Evolutionary conservation across 2,888 invertebrate genomes (phyloP), one percentile per base, ranked within the genome.

Genomic region (Dromius quadrimaculatus): DNA sequence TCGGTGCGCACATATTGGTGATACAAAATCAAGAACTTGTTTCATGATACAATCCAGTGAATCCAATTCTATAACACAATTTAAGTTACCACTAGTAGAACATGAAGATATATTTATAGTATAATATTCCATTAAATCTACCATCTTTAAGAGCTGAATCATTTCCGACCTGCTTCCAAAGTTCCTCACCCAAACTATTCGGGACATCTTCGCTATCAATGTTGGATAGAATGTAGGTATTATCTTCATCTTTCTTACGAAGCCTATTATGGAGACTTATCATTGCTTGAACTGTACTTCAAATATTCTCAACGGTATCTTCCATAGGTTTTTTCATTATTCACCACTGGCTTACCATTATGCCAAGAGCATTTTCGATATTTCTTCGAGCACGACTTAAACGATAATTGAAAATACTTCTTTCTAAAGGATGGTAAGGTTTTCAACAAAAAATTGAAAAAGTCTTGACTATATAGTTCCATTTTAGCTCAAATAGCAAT

Each of bases 181-280:
- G 9, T 32, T 9, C 32, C 5, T 5, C 5, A 6, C 5, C 9
- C 5, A 32, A 32, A 6, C 32, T 9, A 32, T 32, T 32, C 5
- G 5, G 32, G 5, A 4, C 32, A 6, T 32, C 5, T 9, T 32
- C 9, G 9, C 9, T 9, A 32, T 6, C 5, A 4, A 32, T 32
- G 9, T 32, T 6, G 9, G 32, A 32, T 32, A 9, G 32, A 32
- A 32, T 32, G 32, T 6, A 32, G 13, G 2, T 13, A 59, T 32
- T n/a, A 15, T 28, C 13, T 32, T 34, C 1, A 11, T 59, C 59
- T 15, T 32, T 32, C 5, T 11, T 59, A 0, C 34, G 32, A 59
- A 59, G 59, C 32, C 34, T 17, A 11, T 59, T 32, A 34, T 32
- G 34, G 13, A 59, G 32, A 11, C 11, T 3, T 59, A 59, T 59